Evolutionary conservation across 2,113 vertebrate genomes (phyloP).

Genomic region (Pungitius pungitius): DNA sequence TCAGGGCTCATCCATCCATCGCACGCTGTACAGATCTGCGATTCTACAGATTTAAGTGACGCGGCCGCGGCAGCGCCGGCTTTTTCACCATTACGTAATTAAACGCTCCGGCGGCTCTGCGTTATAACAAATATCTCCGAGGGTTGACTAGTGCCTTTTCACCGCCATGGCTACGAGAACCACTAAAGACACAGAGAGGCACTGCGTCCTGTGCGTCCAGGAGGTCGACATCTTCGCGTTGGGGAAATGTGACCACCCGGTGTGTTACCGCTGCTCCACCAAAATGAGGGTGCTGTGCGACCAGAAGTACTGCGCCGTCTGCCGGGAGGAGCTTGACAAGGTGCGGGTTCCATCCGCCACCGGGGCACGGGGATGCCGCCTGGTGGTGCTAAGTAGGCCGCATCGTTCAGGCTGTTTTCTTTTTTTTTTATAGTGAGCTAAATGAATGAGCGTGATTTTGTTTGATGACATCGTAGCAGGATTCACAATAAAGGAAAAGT

Average conservation of each 20-base stretch:
- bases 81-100: slow-evolving; percentile 61
- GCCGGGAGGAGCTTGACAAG: slow-evolving; percentile 96
- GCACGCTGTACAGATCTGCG: slow-evolving; percentile 5
- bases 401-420: background rate
- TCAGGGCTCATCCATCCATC: background rate
- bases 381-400: slow-evolving; percentile 57
- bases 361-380: slow-evolving; percentile 41
- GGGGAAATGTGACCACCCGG: slow-evolving; percentile 95
- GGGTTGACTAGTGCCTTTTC: slow-evolving; percentile 30
- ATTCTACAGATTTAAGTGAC: slow-evolving; percentile 21
- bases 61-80: slow-evolving; percentile 37
- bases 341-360: slow-evolving; percentile 71
- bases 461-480: background rate
- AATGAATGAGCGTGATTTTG: background rate
- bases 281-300: slow-evolving; percentile 97
- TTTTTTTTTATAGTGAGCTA: background rate
- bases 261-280: slow-evolving; percentile 97
- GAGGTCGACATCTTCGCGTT: slow-evolving; percentile 92
- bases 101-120: slow-evolving; percentile 35
- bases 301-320: slow-evolving; percentile 97
- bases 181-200: slow-evolving; percentile 77
- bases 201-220: slow-evolving; percentile 94
- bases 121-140: slow-evolving; percentile 13
- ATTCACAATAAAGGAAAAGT: background rate
- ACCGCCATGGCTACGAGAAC: slow-evolving; percentile 65